These are phyloP conservation scores for Connochaetes taurinus DNA, from an alignment of 2,113 vertebrate species.

Conservation along the genomic window DNA sequence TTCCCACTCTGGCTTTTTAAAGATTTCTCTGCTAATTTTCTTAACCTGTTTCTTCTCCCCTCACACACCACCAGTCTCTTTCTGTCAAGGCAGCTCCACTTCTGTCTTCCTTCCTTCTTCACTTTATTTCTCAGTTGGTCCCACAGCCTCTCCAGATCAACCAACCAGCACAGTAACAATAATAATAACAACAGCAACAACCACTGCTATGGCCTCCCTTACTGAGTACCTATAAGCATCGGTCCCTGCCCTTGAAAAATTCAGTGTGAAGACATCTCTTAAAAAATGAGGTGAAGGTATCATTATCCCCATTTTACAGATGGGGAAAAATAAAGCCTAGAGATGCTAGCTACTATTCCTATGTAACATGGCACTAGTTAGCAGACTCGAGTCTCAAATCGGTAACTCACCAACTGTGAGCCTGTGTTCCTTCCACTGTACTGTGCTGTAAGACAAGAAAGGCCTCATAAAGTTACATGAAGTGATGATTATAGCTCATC, in stretches of 20 bases:
- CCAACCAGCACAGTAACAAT: background rate
- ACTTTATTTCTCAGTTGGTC: background rate
- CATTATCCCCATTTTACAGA: background rate
- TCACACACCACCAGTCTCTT: background rate
- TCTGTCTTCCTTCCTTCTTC: background rate
- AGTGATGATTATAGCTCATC: background rate
- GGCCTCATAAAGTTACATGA: background rate
- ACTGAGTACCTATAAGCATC: background rate
- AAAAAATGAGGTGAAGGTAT: background rate
- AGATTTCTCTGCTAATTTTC: background rate
- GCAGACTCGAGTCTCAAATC: background rate
- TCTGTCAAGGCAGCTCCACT: background rate
- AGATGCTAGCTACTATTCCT: background rate
- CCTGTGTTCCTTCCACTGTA: background rate
- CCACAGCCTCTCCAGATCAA: background rate
- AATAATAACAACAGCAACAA: too few species aligned
- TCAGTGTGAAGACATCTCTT: background rate
- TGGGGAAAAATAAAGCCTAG: background rate
- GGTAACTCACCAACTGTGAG: background rate
- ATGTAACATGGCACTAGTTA: background rate
- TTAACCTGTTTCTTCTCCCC: background rate
- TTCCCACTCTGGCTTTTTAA: background rate
- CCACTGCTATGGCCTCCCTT: background rate
- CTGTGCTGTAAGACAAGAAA: background rate
- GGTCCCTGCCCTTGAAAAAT: background rate